These are phyloP conservation scores for Sylvia atricapilla DNA, from an alignment of 2,113 vertebrate genomes.

Conservation along the genomic window DNA sequence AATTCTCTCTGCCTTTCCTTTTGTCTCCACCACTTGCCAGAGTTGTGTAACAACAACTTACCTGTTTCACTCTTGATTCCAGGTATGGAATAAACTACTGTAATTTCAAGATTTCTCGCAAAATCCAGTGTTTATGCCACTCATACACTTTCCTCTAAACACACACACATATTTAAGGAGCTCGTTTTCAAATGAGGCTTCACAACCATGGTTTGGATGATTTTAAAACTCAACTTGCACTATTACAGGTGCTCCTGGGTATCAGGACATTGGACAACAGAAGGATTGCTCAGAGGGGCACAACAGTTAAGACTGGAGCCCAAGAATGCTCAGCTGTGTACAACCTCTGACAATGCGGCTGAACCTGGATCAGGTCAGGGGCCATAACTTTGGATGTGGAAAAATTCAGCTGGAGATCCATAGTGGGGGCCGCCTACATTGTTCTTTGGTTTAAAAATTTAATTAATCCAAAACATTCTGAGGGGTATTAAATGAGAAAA, in stretches of 20 bases:
- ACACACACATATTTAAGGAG: neutral
- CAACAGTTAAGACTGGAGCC: neutral
- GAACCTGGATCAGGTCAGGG: neutral
- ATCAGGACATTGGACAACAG: neutral
- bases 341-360: neutral
- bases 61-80: neutral
- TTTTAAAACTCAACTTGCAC: neutral
- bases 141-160: neutral
- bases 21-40: neutral
- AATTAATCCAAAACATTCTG: neutral
- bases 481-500: neutral
- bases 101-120: neutral
- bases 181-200: neutral
- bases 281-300: neutral
- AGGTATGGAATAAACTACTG: accelerated
- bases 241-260: neutral
- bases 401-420: neutral
- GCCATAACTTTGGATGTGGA: no score
- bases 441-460: neutral
- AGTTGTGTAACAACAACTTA: neutral
- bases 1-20: neutral
- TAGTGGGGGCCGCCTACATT: neutral
- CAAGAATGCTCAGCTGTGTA: neutral
- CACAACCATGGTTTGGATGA: neutral
- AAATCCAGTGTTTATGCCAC: neutral